Conservation (phyloP, 2,113 vertebrate species). For the Istiophorus platypterus region DNA sequence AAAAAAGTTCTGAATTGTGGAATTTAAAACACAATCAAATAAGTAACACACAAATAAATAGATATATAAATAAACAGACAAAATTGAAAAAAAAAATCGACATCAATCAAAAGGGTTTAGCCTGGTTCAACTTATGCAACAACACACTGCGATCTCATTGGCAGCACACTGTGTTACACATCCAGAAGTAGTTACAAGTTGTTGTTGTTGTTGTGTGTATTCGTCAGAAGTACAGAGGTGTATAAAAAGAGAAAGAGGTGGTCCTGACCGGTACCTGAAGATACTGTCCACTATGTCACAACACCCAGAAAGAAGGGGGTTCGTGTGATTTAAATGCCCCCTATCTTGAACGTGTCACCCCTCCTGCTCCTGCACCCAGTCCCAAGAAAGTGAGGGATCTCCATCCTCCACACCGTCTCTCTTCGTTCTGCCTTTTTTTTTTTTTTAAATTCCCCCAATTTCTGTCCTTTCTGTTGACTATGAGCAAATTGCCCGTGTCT, state of each 20-base stretch:
- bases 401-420: neutral
- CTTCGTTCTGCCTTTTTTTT: constrained; percentile 2
- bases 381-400: neutral
- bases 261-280: neutral
- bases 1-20: no score
- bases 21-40: neutral
- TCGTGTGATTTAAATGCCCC: constrained; percentile 16
- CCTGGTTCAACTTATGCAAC: neutral
- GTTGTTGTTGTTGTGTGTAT: neutral
- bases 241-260: neutral
- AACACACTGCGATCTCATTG: no score
- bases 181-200: neutral
- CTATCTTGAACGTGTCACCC: neutral
- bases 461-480: constrained; percentile 23
- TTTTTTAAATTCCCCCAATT: no score
- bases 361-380: constrained; percentile 1
- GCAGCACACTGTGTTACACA: neutral
- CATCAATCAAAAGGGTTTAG: neutral
- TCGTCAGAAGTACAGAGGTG: neutral
- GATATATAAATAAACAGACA: no score
- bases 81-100: no score
- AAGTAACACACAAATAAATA: neutral
- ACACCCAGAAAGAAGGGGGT: neutral
- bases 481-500: constrained; percentile 21
- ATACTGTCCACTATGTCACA: neutral